Percentiles rank a stretch among this genome's conserved stretches.
Conservation (phyloP, 2,888 invertebrate genomes). For the Tipula helvola region DNA sequence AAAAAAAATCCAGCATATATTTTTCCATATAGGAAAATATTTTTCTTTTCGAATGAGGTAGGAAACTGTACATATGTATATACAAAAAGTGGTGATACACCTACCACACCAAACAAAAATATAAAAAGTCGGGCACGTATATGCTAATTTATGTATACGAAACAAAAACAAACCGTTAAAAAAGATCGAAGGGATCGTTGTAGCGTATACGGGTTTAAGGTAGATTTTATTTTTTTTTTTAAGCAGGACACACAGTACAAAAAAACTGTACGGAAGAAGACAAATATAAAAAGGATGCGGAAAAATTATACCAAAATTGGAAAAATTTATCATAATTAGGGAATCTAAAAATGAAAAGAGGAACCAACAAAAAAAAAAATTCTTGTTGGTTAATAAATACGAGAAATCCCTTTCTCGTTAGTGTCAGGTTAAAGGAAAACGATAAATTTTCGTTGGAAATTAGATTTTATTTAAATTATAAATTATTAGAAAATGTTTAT, state of each 20-base stretch:
- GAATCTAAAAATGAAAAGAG: background rate
- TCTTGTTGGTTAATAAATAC: background rate
- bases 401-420: background rate
- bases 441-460: background rate
- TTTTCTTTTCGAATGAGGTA: background rate
- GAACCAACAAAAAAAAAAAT: background rate
- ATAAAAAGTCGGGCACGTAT: background rate
- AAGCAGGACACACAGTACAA: background rate
- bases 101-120: background rate
- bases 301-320: background rate
- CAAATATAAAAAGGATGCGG: background rate
- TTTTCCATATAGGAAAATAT: background rate
- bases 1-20: background rate
- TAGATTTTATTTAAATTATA: background rate
- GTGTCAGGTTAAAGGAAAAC: background rate
- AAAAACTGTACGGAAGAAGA: background rate
- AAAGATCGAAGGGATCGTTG: background rate
- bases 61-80: background rate
- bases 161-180: background rate
- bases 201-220: background rate
- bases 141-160: background rate
- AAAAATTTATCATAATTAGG: constrained; percentile 4
- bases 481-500: background rate
- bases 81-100: background rate
- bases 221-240: background rate